Evolutionary conservation across 2,113 vertebrate species (phyloP), one percentile per base, ranked within the genome.

Genomic region (Casuarius casuarius): DNA sequence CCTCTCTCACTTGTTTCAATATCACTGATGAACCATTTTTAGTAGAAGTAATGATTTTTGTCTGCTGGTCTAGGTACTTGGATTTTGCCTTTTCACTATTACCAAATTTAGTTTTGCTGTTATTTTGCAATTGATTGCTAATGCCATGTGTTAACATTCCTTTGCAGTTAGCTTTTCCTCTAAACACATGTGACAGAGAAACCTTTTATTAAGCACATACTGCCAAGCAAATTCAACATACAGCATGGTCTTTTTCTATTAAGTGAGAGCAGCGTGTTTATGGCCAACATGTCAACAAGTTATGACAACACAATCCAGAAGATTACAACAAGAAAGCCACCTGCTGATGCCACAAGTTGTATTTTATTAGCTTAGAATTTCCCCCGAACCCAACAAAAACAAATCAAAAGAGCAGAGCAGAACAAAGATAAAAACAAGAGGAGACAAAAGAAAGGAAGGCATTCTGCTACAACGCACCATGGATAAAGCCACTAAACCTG

Each of bases 81-180:
- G 67, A 20, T 79, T 83, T 38, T 54, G 38, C 38, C 46, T 31
- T 83, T 87, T 84, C 28, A 33, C 18, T 87, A 12, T 67, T 77
- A 87, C 82, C 84, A 85, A 82, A 90, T 77, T 56, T 85, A 85
- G 49, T 66, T 94, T 59, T 94, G 67, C 59, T 75, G 9, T 74
- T 91, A 26, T 13, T 42, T 88, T 80, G 89, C 71, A 92, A 51
- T n/a, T 74, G 51, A 58, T 80, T 59, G 87, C 23, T 85, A 67
- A 87, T 59, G 54, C 28, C 72, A 59, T 86, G 94, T 51, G 49
- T 87, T 85, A 90, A 66, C 81, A 80, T 83, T 88, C 42, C 29
- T 92, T 87, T 85, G 54, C 42, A 74, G 65, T 87, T 89, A 85
- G 31, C 17, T 80, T 62, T 31, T 91, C 44, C 1, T 10, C 70